phyloP scores from a whole-genome alignment of 2,113 vertebrate species.

The Corydoras sp. region DNA sequence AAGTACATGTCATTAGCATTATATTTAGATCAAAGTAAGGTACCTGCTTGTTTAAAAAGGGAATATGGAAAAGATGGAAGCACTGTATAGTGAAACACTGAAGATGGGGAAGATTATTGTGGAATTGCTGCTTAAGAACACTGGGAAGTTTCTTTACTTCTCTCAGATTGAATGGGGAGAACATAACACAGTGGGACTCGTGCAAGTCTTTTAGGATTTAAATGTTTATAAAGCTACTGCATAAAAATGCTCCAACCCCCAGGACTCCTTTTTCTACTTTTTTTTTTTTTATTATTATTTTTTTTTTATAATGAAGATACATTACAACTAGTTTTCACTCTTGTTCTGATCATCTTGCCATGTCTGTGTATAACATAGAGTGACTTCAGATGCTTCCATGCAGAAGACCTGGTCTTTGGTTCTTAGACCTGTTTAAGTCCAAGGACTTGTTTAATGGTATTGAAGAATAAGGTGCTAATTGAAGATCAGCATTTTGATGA shows the following conservation, averaged over 20 bases:
- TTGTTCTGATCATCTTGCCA: too few species aligned
- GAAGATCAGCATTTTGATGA: slow-evolving; percentile 11
- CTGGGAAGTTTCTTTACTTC: background rate
- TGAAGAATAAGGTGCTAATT: too few species aligned
- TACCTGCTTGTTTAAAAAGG: slow-evolving; percentile 19
- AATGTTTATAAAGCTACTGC: slow-evolving; percentile 6
- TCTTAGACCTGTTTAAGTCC: too few species aligned
- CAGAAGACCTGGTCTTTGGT: too few species aligned
- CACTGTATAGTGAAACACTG: slow-evolving; percentile 19
- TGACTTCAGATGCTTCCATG: too few species aligned
- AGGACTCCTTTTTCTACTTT: slow-evolving; percentile 38
- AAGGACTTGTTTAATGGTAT: too few species aligned
- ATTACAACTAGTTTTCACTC: too few species aligned
- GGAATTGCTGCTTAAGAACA: slow-evolving; percentile 29
- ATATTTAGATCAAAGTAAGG: slow-evolving; percentile 57
- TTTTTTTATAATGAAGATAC: slow-evolving; percentile 5
- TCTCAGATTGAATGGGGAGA: background rate
- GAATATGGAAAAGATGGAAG: background rate
- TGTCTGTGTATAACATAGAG: too few species aligned
- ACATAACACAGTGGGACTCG: background rate
- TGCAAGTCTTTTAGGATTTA: background rate
- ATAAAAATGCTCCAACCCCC: slow-evolving; percentile 32
- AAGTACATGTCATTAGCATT: slow-evolving; percentile 42
- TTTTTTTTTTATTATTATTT: slow-evolving; percentile 6
- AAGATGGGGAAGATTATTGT: slow-evolving; percentile 1